These are phyloP conservation scores for Dallia pectoralis DNA, from an alignment of 2,797 vertebrate species.

Conservation along the genomic window DNA sequence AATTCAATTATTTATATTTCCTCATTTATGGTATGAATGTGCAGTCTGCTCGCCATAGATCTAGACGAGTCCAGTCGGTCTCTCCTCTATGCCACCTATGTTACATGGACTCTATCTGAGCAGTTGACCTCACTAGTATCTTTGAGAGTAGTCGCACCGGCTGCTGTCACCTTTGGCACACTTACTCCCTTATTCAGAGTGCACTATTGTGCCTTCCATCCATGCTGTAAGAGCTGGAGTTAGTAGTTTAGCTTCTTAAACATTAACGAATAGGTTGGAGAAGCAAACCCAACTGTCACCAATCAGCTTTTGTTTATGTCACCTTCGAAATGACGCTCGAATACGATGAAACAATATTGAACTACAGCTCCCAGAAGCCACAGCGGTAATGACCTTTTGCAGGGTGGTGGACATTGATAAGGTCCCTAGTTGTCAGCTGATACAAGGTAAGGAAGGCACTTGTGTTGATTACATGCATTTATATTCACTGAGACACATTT, in stretches of 20 bases:
- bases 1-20: neutral
- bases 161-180: neutral
- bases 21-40: neutral
- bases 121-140: neutral
- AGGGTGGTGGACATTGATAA: constrained; percentile 12
- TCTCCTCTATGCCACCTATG: too few species aligned
- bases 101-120: neutral
- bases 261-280: neutral
- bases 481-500: neutral
- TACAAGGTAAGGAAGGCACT: constrained; percentile 42
- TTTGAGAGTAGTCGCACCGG: neutral
- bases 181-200: neutral
- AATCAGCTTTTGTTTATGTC: neutral
- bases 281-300: neutral
- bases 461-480: neutral
- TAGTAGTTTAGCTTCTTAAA: neutral
- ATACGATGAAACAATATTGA: neutral
- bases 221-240: neutral
- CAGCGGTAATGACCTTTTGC: constrained; percentile 28
- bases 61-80: too few species aligned
- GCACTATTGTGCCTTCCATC: neutral
- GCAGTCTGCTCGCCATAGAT: too few species aligned
- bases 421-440: constrained; percentile 18
- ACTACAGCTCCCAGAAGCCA: constrained; percentile 55
- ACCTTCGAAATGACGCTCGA: neutral